Evolutionary conservation across 2,888 invertebrate species (phyloP).

Genomic region (Mimachlamys varia): DNA sequence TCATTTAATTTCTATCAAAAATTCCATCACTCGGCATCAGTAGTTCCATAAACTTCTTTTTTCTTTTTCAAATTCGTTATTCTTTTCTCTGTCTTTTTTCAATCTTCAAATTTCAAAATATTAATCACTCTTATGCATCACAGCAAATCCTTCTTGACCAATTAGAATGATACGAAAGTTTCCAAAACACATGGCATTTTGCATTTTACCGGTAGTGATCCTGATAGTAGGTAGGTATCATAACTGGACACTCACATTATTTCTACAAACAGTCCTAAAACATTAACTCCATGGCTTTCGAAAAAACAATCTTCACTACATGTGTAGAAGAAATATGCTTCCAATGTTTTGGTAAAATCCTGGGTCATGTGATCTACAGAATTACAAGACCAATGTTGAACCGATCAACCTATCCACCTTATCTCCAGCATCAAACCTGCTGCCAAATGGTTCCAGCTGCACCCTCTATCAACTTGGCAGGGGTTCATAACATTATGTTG

Average conservation of each 20-base stretch:
- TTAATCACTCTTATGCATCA: too few relatives aligned
- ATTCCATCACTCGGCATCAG: too few relatives aligned
- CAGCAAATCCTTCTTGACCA: not conserved
- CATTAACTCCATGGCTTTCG: not conserved
- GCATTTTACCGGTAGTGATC: not conserved
- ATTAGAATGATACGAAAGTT: not conserved
- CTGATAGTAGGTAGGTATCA: too few relatives aligned
- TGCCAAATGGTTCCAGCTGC: not conserved
- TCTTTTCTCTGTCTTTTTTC: not conserved
- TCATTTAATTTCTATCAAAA: too few relatives aligned
- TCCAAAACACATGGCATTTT: not conserved
- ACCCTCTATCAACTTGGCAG: not conserved
- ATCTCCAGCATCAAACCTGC: not conserved
- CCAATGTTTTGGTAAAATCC: not conserved
- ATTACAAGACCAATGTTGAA: not conserved
- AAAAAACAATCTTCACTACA: not conserved
- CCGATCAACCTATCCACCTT: not conserved
- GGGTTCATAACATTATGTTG: conserved; percentile 31
- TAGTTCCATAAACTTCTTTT: not conserved
- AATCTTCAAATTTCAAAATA: not conserved
- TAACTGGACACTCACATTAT: not conserved
- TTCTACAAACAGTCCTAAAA: not conserved
- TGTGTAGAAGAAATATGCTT: not conserved
- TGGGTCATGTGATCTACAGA: not conserved
- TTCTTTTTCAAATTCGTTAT: not conserved